Evolutionary conservation across 2,888 invertebrate genomes (phyloP).

Genomic region (Epistrophe eligans): DNA sequence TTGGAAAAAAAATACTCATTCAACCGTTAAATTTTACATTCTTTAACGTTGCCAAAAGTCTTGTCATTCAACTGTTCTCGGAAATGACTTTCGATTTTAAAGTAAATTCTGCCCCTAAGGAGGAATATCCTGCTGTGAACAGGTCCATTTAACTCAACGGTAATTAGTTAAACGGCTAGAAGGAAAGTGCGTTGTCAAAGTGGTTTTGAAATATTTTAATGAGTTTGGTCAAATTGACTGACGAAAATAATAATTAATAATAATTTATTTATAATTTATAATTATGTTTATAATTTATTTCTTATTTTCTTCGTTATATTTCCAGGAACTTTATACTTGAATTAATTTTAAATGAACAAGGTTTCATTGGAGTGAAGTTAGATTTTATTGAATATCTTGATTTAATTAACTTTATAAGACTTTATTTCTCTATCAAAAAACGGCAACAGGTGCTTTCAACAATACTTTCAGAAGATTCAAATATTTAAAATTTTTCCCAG

Average conservation of each 20-base stretch:
- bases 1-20: constrained; percentile 2
- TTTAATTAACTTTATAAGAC: neutral
- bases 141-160: neutral
- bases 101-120: neutral
- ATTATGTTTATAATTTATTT: neutral
- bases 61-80: constrained; percentile 17
- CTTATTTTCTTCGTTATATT: neutral
- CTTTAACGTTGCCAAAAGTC: constrained; percentile 4
- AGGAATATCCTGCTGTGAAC: neutral
- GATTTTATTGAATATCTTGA: neutral
- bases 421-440: neutral
- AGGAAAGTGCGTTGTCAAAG: constrained; percentile 5
- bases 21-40: constrained; percentile 35
- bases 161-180: constrained; percentile 54
- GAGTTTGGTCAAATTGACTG: constrained; percentile 28
- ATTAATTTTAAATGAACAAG: neutral
- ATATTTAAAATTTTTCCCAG: too few species aligned
- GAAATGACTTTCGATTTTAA: constrained; percentile 45
- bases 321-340: neutral
- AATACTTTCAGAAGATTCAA: too few species aligned
- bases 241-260: too few species aligned
- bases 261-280: too few species aligned
- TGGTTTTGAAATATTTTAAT: constrained; percentile 41
- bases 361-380: neutral
- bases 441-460: neutral